Conservation (phyloP, 2,888 invertebrate genomes). For the Ornithoptera priamus region DNA sequence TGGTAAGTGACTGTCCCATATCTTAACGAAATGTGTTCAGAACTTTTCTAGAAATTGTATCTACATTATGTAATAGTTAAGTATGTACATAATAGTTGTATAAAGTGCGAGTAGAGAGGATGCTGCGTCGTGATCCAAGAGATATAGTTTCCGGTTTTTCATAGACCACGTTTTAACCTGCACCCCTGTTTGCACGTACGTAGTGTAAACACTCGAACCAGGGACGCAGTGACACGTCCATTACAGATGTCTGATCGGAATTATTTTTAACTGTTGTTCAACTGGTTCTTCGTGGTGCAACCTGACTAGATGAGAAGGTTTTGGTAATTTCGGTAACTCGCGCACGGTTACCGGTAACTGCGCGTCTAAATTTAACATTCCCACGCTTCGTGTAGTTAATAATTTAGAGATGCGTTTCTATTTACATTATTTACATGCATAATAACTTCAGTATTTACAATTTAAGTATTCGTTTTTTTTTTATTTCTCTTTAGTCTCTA, state of each 20-base stretch:
- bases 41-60: slow-evolving; percentile 71
- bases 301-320: no score
- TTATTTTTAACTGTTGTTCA: no score
- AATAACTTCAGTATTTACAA: slow-evolving; percentile 42
- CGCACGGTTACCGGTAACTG: no score
- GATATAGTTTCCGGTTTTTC: background rate
- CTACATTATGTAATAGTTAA: slow-evolving; percentile 48
- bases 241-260: no score
- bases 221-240: slow-evolving; percentile 4
- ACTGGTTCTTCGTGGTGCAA: no score
- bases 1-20: slow-evolving; percentile 51
- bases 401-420: slow-evolving; percentile 34
- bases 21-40: slow-evolving; percentile 78
- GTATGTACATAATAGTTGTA: slow-evolving; percentile 56
- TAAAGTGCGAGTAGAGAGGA: slow-evolving; percentile 24
- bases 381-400: slow-evolving; percentile 38
- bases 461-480: slow-evolving; percentile 31
- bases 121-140: slow-evolving; percentile 22
- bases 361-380: slow-evolving; percentile 46
- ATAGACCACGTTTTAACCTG: no score
- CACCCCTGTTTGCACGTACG: background rate
- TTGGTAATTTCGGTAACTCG: no score
- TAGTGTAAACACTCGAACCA: background rate
- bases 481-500: slow-evolving; percentile 25
- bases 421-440: slow-evolving; percentile 20